Evolutionary conservation across 2,797 vertebrate species (phyloP).

Genomic region (Phoxinus dragarum): DNA sequence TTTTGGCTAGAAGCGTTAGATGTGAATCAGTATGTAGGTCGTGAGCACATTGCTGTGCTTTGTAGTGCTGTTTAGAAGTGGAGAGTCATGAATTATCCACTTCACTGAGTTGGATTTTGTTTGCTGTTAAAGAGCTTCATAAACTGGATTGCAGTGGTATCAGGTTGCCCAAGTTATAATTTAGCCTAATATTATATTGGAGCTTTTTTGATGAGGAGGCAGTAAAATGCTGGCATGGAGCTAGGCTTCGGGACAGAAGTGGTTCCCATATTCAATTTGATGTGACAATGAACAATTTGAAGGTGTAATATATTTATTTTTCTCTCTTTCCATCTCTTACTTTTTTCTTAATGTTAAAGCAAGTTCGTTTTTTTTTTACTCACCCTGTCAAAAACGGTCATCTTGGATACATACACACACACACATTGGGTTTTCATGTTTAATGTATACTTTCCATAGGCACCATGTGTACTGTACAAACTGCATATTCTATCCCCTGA

Average conservation of each 20-base stretch:
- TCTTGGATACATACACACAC: conserved; percentile 8
- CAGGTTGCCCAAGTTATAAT: conserved; percentile 11
- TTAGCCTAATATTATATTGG: background rate
- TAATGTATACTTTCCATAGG: background rate
- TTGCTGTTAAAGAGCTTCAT: conserved; percentile 33
- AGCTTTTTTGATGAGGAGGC: conserved; percentile 23
- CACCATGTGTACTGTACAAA: background rate
- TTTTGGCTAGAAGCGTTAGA: conserved; percentile 45
- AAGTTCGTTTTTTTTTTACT: conserved; percentile 4
- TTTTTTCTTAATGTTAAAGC: conserved; percentile 12
- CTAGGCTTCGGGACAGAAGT: background rate
- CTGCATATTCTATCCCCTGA: background rate
- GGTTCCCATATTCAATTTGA: background rate
- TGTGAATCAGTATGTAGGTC: conserved; percentile 51
- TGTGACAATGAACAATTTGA: background rate
- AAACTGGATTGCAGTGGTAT: conserved; percentile 5
- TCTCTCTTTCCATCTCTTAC: background rate
- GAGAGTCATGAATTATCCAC: conserved; percentile 55
- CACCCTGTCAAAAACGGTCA: conserved; percentile 13
- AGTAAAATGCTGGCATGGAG: background rate
- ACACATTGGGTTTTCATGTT: background rate
- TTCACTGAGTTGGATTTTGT: conserved; percentile 40
- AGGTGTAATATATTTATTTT: background rate
- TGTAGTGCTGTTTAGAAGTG: conserved; percentile 36
- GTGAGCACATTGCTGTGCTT: conserved; percentile 42